phyloP scores from a whole-genome alignment of 2,888 invertebrate genomes.

The Erebia palarica region DNA sequence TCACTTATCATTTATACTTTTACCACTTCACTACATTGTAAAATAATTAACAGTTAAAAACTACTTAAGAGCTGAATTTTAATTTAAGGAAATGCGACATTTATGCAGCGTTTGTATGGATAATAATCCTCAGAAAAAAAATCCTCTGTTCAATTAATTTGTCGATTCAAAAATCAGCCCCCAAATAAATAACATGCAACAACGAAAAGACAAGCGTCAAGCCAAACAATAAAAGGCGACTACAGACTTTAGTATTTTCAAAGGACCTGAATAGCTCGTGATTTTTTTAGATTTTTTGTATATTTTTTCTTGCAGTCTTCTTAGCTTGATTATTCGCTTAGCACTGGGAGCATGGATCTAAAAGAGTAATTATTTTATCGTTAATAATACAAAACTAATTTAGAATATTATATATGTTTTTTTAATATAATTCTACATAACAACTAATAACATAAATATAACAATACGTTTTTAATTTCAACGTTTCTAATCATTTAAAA shows the following conservation, averaged over 20 bases:
- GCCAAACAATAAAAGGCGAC: constrained; percentile 46
- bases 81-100: no score
- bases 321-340: constrained; percentile 88
- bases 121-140: background rate
- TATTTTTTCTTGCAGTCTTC: constrained; percentile 77
- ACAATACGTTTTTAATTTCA: background rate
- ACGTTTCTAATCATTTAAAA: background rate
- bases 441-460: background rate
- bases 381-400: constrained; percentile 29
- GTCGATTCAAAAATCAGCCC: background rate
- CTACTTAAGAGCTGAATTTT: no score
- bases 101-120: background rate
- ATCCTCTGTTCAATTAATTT: background rate
- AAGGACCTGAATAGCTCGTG: constrained; percentile 70
- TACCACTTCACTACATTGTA: no score
- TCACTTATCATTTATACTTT: no score
- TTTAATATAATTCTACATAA: background rate
- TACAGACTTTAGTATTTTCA: constrained; percentile 66
- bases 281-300: constrained; percentile 53
- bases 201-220: constrained; percentile 33
- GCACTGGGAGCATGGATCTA: constrained; percentile 91
- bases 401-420: constrained; percentile 3
- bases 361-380: constrained; percentile 57
- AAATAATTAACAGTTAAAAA: no score
- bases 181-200: constrained; percentile 30